phyloP scores from a whole-genome alignment of 30 jellyfish, hydroid and myxozoan genomes.

The Turritopsis rubra region DNA sequence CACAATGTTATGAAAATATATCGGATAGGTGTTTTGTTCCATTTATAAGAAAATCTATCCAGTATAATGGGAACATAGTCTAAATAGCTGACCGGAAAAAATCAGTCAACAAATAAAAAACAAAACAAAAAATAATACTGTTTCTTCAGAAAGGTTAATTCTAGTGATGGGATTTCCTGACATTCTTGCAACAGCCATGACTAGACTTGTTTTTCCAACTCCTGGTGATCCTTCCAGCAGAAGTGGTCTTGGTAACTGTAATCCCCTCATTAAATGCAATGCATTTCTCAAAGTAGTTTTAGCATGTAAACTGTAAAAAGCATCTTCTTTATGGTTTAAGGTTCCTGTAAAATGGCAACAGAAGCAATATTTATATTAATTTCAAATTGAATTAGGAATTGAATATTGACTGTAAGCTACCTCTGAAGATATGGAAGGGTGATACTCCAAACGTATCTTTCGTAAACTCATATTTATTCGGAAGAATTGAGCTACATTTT shows the following conservation, averaged over 20 bases:
- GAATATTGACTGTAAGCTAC: slow-evolving; percentile 17
- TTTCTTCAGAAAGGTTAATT: slow-evolving; percentile 88
- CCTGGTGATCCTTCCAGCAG: slow-evolving; percentile 99
- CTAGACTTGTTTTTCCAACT: slow-evolving; percentile 93
- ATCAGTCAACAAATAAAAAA: background rate
- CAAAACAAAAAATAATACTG: slow-evolving; percentile 39
- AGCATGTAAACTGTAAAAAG: slow-evolving; percentile 47
- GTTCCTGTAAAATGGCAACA: background rate
- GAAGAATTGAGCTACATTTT: background rate
- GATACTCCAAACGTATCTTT: slow-evolving; percentile 40
- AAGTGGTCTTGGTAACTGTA: slow-evolving; percentile 82
- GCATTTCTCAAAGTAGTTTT: slow-evolving; percentile 78
- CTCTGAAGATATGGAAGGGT: slow-evolving; percentile 57
- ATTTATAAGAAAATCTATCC: no score
- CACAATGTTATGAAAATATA: no score
- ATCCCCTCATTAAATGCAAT: slow-evolving; percentile 58
- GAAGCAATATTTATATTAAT: background rate
- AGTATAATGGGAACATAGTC: no score
- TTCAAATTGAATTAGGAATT: background rate
- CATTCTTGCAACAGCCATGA: slow-evolving; percentile 65
- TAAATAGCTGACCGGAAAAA: no score
- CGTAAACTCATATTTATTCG: background rate
- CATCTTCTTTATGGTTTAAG: background rate
- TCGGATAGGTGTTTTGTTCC: no score
- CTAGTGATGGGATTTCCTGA: slow-evolving; percentile 68